Evolutionary conservation across 2,797 vertebrate genomes (phyloP).

Genomic region (Centroberyx gerrardi): DNA sequence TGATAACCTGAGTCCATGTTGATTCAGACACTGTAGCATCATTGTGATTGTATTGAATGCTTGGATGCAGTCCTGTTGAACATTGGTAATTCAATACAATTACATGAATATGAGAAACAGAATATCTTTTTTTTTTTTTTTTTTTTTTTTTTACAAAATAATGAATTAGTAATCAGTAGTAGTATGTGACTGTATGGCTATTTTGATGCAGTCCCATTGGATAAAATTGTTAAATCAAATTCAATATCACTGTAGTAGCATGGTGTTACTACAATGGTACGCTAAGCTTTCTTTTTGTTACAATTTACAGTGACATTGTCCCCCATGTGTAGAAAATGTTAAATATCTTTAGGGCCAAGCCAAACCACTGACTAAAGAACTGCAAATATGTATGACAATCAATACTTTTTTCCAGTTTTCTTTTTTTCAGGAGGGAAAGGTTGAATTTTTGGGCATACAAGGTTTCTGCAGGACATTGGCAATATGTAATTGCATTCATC

Average conservation of each 20-base stretch:
- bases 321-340: neutral
- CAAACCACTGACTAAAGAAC: neutral
- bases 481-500: conserved; percentile 74
- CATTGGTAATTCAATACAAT: no score
- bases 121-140: no score
- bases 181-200: neutral
- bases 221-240: neutral
- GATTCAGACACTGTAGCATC: neutral
- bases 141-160: no score
- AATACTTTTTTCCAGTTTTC: neutral
- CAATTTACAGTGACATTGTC: neutral
- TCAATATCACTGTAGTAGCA: neutral
- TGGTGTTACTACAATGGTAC: no score
- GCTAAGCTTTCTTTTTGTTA: no score
- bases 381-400: conserved; percentile 27
- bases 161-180: neutral
- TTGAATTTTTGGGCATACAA: conserved; percentile 22
- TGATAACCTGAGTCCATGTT: no score
- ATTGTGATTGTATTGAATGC: neutral
- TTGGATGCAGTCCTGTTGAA: neutral
- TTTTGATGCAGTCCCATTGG: neutral
- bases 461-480: conserved; percentile 30
- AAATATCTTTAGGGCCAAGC: neutral
- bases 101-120: no score
- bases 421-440: conserved; percentile 55